Conservation (phyloP, 2,113 vertebrate genomes). For the Gavialis gangeticus region DNA sequence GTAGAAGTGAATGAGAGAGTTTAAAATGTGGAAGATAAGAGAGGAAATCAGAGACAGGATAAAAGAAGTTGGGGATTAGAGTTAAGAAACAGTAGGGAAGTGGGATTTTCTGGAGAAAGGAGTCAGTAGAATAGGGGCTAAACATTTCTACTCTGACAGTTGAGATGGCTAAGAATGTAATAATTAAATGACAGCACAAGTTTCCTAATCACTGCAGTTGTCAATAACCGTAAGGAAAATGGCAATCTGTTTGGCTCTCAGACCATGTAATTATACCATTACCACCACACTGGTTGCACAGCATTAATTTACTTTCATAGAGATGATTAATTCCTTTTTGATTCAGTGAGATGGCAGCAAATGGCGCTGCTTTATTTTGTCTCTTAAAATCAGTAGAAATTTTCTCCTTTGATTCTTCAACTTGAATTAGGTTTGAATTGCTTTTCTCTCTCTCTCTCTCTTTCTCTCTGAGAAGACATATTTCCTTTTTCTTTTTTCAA, state of each 20-base stretch:
- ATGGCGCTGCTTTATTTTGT: constrained; percentile 10
- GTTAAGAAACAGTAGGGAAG: neutral
- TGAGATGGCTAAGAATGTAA: neutral
- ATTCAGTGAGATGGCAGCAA: constrained; percentile 45
- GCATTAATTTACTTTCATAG: constrained; percentile 38
- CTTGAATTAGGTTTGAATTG: neutral
- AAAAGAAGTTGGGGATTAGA: too few species aligned
- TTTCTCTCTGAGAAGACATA: neutral
- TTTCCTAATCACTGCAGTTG: constrained; percentile 28
- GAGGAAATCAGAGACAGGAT: too few species aligned
- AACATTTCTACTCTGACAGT: neutral
- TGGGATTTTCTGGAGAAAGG: neutral
- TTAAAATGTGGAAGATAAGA: neutral
- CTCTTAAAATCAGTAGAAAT: constrained; percentile 35
- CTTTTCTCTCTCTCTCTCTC: neutral
- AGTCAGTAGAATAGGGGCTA: neutral
- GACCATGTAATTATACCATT: constrained; percentile 41
- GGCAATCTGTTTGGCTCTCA: constrained; percentile 21
- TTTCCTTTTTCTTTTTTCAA: neutral
- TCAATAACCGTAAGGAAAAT: constrained; percentile 45
- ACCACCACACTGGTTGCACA: constrained; percentile 61
- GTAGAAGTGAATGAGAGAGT: too few species aligned
- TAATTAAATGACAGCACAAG: neutral
- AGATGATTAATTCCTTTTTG: constrained; percentile 35
- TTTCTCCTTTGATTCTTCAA: constrained; percentile 17